Conservation (phyloP, 1,140 invertebrate species). For the Drosophila neocordata region DNA sequence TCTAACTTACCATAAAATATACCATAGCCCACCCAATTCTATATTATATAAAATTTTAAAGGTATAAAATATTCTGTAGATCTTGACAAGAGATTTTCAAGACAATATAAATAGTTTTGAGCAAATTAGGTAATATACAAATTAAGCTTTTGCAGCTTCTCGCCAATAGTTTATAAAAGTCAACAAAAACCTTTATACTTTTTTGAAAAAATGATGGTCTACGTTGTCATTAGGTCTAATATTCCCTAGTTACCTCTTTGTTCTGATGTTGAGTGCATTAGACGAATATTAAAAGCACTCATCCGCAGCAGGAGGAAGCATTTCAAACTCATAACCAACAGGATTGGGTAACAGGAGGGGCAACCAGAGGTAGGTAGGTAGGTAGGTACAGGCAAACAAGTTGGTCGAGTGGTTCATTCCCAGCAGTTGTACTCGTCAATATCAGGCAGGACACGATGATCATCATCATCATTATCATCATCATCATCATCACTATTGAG, state of each 20-base stretch:
- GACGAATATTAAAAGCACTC: constrained; percentile 77
- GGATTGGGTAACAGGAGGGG: neutral
- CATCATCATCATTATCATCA: neutral
- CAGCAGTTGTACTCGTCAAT: constrained; percentile 38
- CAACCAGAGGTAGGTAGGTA: too few relatives aligned
- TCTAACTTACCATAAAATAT: too few relatives aligned
- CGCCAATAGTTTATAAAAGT: too few relatives aligned
- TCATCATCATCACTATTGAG: constrained; percentile 25
- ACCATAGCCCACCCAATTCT: too few relatives aligned
- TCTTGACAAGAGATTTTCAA: too few relatives aligned
- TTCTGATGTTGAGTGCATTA: constrained; percentile 69
- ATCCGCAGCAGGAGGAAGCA: constrained; percentile 23
- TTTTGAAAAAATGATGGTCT: too few relatives aligned
- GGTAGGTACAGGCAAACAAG: neutral
- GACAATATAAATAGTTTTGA: too few relatives aligned
- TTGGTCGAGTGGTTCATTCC: constrained; percentile 26
- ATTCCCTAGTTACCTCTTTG: constrained; percentile 2
- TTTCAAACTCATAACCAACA: constrained; percentile 44
- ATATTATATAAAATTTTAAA: too few relatives aligned
- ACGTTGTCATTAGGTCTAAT: neutral
- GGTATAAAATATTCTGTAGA: too few relatives aligned
- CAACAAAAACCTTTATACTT: too few relatives aligned
- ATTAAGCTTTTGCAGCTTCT: too few relatives aligned
- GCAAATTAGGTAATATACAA: too few relatives aligned
- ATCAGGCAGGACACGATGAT: neutral